These are phyloP conservation scores for Lepilemur ruficaudatus DNA, from an alignment of 2,797 vertebrate genomes.

Conservation along the genomic window DNA sequence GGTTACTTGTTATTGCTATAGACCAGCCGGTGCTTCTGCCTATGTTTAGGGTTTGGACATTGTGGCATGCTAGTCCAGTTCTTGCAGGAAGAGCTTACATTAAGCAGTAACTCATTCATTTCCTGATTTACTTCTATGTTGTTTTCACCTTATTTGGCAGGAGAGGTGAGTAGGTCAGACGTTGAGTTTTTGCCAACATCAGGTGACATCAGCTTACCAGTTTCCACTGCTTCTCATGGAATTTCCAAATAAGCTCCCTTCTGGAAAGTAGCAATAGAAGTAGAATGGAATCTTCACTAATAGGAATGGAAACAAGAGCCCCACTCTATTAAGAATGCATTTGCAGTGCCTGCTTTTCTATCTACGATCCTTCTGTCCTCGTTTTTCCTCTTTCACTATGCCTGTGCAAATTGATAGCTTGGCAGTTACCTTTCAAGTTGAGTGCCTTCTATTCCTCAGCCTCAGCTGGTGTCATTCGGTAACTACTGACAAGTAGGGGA, in stretches of 20 bases:
- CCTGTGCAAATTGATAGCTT: background rate
- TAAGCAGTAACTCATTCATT: background rate
- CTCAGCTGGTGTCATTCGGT: background rate
- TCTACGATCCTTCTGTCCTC: background rate
- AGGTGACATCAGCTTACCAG: background rate
- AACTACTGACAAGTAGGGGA: background rate
- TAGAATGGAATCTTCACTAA: background rate
- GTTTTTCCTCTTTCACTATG: background rate
- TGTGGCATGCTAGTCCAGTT: background rate
- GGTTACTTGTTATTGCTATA: background rate
- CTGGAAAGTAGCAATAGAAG: background rate
- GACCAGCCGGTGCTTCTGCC: background rate
- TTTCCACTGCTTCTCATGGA: background rate
- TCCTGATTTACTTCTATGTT: background rate
- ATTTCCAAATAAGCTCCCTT: background rate
- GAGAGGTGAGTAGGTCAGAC: background rate
- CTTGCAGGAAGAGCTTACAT: background rate
- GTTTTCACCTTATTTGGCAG: background rate
- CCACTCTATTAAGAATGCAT: rapidly evolving
- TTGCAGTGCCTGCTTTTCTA: background rate
- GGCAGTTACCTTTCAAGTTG: background rate
- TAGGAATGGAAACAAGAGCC: background rate
- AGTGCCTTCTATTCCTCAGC: background rate
- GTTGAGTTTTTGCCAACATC: background rate
- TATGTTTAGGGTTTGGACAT: background rate